Conservation (phyloP, 2,888 invertebrate species). For the Drosophila ustulata region DNA sequence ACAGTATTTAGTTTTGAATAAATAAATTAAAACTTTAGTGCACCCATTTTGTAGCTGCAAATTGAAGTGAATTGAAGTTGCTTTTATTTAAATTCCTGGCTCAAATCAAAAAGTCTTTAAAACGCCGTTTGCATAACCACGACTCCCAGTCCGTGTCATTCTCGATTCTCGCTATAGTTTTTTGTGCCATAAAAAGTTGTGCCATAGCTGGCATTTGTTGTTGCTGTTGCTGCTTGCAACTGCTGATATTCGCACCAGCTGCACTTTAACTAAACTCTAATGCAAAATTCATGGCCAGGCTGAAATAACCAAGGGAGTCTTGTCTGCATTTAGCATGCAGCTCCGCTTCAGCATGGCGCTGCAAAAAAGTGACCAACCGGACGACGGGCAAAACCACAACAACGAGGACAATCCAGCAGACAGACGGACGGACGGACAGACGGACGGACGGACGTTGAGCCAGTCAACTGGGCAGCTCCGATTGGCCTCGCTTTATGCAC, state of each 20-base stretch:
- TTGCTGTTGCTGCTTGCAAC: constrained; percentile 2
- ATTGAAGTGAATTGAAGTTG: neutral
- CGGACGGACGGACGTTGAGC: too few species aligned
- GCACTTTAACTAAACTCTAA: constrained; percentile 81
- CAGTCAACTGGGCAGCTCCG: constrained; percentile 14
- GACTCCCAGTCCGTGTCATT: constrained; percentile 2
- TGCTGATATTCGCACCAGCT: constrained; percentile 66
- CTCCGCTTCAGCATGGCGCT: constrained; percentile 20
- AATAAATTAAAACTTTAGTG: too few species aligned
- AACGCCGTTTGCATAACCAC: constrained; percentile 38
- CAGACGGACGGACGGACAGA: neutral
- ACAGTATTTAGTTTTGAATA: too few species aligned
- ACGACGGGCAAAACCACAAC: constrained; percentile 49
- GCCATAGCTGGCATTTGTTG: constrained; percentile 1
- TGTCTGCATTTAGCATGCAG: constrained; percentile 71
- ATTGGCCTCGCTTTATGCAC: constrained; percentile 51
- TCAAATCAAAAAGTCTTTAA: constrained; percentile 24
- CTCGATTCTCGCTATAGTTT: constrained; percentile 9
- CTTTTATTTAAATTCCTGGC: neutral
- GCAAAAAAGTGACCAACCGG: constrained; percentile 58
- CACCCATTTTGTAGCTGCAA: neutral
- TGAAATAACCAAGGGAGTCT: constrained; percentile 55
- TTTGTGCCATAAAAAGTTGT: constrained; percentile 34
- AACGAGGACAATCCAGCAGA: constrained; percentile 31
- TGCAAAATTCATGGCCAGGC: constrained; percentile 74